Conservation (phyloP, 2,797 vertebrate species). For the Chelidonichthys spinosus region DNA sequence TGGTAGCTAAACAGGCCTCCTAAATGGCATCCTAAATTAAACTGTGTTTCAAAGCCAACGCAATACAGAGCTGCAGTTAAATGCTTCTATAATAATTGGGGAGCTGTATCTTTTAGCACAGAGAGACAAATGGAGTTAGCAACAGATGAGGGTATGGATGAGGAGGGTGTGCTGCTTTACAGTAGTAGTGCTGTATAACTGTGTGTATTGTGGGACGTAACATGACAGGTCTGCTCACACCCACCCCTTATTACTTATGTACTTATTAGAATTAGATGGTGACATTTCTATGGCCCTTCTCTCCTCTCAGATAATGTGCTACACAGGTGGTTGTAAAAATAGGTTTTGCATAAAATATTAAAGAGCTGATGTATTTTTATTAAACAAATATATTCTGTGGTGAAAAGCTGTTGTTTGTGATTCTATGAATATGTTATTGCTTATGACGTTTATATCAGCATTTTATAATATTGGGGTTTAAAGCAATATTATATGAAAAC, state of each 20-base stretch:
- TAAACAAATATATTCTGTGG: conserved; percentile 3
- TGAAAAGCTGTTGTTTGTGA: neutral
- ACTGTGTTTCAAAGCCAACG: neutral
- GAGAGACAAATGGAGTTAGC: neutral
- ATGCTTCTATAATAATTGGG: too few species aligned
- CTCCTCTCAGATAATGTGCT: neutral
- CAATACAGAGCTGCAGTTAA: neutral
- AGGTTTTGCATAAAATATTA: neutral
- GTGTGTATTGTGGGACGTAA: neutral
- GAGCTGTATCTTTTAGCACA: too few species aligned
- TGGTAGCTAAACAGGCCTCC: neutral
- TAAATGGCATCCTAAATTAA: neutral
- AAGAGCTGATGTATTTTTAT: neutral
- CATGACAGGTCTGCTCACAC: neutral
- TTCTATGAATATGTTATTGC: neutral
- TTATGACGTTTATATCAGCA: neutral
- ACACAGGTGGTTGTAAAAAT: neutral
- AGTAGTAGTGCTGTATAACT: neutral
- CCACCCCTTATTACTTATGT: neutral
- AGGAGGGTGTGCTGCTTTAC: too few species aligned
- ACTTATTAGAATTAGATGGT: neutral
- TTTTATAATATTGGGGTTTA: neutral
- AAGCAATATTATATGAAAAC: too few species aligned
- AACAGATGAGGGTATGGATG: neutral
- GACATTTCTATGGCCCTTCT: neutral